These are phyloP conservation scores for Sarcophaga carnaria DNA, from an alignment of 2,888 invertebrate genomes.

Conservation along the genomic window DNA sequence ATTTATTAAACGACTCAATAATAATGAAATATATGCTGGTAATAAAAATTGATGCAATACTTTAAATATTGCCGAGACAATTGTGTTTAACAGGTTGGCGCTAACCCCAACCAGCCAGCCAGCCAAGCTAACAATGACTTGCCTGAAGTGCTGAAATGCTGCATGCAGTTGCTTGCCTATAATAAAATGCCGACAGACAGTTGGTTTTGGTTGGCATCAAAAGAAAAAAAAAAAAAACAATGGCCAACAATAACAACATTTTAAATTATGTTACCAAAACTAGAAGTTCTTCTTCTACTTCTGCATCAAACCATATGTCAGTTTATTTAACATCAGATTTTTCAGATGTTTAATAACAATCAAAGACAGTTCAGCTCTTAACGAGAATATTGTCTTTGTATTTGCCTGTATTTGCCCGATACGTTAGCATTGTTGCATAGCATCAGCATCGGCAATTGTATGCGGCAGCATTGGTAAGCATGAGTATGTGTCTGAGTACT, in stretches of 20 bases:
- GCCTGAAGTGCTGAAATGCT: neutral
- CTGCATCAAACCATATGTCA: constrained; percentile 63
- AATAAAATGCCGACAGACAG: constrained; percentile 65
- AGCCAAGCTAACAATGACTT: neutral
- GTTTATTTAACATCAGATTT: constrained; percentile 66
- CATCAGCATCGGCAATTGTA: neutral
- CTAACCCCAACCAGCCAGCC: constrained; percentile 61
- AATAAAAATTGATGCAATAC: constrained; percentile 80
- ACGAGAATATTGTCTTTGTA: constrained; percentile 20
- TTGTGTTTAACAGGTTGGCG: constrained; percentile 66
- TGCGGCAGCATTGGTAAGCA: constrained; percentile 42
- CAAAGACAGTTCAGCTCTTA: constrained; percentile 48
- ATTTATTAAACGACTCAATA: constrained; percentile 79
- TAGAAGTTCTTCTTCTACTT: constrained; percentile 61
- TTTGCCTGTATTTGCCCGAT: neutral
- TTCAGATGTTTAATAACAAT: constrained; percentile 65
- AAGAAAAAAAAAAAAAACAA: neutral
- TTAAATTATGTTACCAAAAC: constrained; percentile 64
- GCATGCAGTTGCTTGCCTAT: neutral
- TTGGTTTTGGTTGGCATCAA: neutral
- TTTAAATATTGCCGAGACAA: constrained; percentile 71
- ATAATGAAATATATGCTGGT: constrained; percentile 80
- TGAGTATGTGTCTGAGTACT: constrained; percentile 34
- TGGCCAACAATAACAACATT: constrained; percentile 35
- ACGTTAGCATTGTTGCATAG: neutral